These are phyloP conservation scores for Scotopteryx bipunctaria DNA, from an alignment of 2,888 invertebrate species.

Conservation along the genomic window DNA sequence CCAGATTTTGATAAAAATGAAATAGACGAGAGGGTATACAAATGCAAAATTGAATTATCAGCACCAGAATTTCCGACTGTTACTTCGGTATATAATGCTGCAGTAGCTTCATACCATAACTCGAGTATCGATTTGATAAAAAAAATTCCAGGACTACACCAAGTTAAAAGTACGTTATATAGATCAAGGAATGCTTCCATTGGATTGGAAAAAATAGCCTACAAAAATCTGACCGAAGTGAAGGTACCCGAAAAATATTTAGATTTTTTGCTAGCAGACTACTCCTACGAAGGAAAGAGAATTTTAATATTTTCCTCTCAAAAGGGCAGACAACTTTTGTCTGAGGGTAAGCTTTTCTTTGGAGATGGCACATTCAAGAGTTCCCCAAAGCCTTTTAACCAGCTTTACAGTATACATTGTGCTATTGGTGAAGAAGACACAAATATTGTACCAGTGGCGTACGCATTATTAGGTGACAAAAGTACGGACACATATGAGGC, in stretches of 20 bases:
- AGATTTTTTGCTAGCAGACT: neutral
- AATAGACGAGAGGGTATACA: slow-evolving; percentile 15
- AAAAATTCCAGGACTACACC: slow-evolving; percentile 2
- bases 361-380: slow-evolving; percentile 19
- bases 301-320: neutral
- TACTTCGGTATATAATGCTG: neutral
- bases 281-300: neutral
- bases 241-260: neutral
- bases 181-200: neutral
- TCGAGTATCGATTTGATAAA: neutral
- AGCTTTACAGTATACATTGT: slow-evolving; percentile 15
- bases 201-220: neutral
- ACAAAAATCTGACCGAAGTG: neutral
- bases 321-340: neutral
- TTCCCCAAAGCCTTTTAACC: slow-evolving; percentile 17
- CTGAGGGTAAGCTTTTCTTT: neutral
- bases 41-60: slow-evolving; percentile 7
- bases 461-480: slow-evolving; percentile 14
- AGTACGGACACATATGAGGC: slow-evolving; percentile 13
- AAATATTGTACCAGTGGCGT: slow-evolving; percentile 13
- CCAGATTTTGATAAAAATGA: slow-evolving; percentile 26
- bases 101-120: neutral
- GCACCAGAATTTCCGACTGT: neutral
- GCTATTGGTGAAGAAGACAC: slow-evolving; percentile 5
- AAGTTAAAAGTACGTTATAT: neutral